phyloP scores from a whole-genome alignment of 2,113 vertebrate genomes.

The Anolis carolinensis region DNA sequence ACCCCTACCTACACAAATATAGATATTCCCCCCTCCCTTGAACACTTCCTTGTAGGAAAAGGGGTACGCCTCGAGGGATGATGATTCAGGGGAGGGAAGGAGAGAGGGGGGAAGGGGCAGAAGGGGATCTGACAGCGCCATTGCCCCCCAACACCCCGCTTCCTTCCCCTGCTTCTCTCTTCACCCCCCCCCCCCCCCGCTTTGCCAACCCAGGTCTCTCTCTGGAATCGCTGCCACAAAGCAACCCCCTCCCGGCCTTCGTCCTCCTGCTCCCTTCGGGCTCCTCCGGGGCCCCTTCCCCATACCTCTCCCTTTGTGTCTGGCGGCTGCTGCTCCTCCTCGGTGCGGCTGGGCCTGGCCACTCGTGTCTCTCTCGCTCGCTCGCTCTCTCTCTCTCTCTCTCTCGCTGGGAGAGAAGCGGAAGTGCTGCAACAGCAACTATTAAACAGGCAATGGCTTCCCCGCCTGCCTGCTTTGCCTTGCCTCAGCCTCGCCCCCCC shows the following conservation, averaged over 20 bases:
- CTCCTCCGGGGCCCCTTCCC: conserved; percentile 33
- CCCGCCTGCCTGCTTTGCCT: conserved; percentile 46
- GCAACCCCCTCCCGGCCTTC: conserved; percentile 70
- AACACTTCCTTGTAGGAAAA: too few species aligned
- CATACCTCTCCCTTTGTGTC: conserved; percentile 67
- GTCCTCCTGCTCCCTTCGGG: conserved; percentile 78
- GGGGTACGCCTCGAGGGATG: too few species aligned
- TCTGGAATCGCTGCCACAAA: conserved; percentile 32
- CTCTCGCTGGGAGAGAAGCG: conserved; percentile 83
- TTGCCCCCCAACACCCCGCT: too few species aligned
- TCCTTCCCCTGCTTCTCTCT: too few species aligned
- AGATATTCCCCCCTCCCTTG: too few species aligned
- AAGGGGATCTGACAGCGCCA: not conserved
- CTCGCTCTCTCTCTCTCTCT: conserved; percentile 81
- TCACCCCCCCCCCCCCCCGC: not conserved
- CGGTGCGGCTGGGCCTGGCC: conserved; percentile 82
- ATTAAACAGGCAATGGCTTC: conserved; percentile 80
- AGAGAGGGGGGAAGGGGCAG: not conserved
- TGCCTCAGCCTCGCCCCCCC: not conserved
- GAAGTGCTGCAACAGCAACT: conserved; percentile 86
- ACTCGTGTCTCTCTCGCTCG: conserved; percentile 83
- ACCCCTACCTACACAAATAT: too few species aligned
- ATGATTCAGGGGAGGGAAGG: too few species aligned
- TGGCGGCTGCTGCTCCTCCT: conserved; percentile 75
- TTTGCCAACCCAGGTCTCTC: not conserved